phyloP scores from a whole-genome alignment of 2,888 invertebrate species.

The Vanessa cardui region DNA sequence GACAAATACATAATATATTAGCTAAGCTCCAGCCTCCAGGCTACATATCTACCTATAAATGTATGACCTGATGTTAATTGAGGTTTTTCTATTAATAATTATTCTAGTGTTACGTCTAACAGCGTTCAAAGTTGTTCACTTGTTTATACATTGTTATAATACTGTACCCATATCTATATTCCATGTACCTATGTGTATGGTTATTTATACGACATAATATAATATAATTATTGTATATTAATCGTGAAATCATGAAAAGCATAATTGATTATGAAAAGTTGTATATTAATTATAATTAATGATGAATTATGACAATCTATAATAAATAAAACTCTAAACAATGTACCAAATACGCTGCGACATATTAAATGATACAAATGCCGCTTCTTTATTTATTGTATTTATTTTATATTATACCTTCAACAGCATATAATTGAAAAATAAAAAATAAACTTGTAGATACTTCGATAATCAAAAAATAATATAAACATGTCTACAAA shows the following conservation, averaged over 20 bases:
- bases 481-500: too few species aligned
- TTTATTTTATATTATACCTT: slow-evolving; percentile 49
- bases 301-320: slow-evolving; percentile 67
- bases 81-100: slow-evolving; percentile 76
- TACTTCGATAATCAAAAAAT: too few species aligned
- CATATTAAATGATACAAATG: slow-evolving; percentile 81
- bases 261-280: slow-evolving; percentile 76
- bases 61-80: slow-evolving; percentile 67
- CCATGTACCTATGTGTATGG: slow-evolving; percentile 75
- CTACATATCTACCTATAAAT: slow-evolving; percentile 72
- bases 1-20: slow-evolving; percentile 61
- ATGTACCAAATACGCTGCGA: slow-evolving; percentile 82
- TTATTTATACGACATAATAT: slow-evolving; percentile 75
- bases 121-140: slow-evolving; percentile 80
- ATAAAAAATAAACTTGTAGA: too few species aligned
- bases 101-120: slow-evolving; percentile 77
- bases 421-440: too few species aligned
- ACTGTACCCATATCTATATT: slow-evolving; percentile 79
- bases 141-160: slow-evolving; percentile 80
- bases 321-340: slow-evolving; percentile 72
- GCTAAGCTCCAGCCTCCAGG: slow-evolving; percentile 75
- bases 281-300: slow-evolving; percentile 76
- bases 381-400: slow-evolving; percentile 80
- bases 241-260: slow-evolving; percentile 75
- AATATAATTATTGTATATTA: slow-evolving; percentile 70